phyloP scores from a whole-genome alignment of 2,113 vertebrate species.

The Mohoua ochrocephala region DNA sequence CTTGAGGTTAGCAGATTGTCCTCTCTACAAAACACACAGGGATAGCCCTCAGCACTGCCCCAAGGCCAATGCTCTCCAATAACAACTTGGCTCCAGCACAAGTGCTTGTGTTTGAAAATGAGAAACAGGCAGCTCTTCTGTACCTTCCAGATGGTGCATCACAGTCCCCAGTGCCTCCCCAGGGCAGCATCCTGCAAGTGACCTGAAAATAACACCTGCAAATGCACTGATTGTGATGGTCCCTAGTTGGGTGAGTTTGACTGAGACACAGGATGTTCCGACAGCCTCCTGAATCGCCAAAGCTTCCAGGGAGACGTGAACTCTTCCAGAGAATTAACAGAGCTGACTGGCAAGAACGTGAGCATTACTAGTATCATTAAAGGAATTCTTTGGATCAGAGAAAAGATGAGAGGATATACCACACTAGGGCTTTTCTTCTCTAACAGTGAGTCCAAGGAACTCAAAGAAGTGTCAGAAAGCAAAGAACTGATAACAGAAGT shows the following conservation, averaged over 20 bases:
- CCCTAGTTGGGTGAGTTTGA: not conserved
- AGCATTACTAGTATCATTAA: too few species aligned
- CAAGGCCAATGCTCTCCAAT: not conserved
- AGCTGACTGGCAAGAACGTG: not conserved
- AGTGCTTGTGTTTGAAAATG: not conserved
- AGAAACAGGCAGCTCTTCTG: not conserved
- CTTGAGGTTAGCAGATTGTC: not conserved
- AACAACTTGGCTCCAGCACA: not conserved
- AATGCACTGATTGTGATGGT: not conserved
- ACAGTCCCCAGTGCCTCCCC: not conserved
- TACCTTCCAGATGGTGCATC: not conserved
- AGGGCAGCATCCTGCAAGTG: not conserved
- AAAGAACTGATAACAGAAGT: not conserved
- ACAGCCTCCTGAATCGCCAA: accelerated
- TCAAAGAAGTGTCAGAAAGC: not conserved
- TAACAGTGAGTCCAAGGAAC: not conserved
- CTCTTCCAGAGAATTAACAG: not conserved
- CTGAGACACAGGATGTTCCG: not conserved
- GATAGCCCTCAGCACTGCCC: not conserved
- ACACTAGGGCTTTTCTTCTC: not conserved
- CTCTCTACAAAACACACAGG: not conserved
- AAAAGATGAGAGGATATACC: not conserved
- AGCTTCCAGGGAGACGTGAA: not conserved
- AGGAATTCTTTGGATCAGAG: not conserved
- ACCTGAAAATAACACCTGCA: not conserved